Evolutionary conservation across 2,888 invertebrate species (phyloP).

Genomic region (Druceiella hillmani): DNA sequence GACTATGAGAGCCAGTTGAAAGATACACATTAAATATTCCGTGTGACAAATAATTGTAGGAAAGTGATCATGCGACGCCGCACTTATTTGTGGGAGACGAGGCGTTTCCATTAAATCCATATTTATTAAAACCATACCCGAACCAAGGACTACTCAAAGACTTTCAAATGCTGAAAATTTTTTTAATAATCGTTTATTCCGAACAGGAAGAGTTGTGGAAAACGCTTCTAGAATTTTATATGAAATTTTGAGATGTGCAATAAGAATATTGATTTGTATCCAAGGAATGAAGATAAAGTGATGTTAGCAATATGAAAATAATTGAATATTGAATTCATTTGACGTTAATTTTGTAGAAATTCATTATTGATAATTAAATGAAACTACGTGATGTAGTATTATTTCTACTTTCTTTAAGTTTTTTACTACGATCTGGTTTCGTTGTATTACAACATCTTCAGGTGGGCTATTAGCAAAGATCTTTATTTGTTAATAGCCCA

Average conservation of each 20-base stretch:
- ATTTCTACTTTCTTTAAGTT: no score
- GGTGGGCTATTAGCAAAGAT: no score
- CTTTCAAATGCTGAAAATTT: slow-evolving; percentile 21
- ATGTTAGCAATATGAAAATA: slow-evolving; percentile 23
- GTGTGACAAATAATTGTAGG: slow-evolving; percentile 21
- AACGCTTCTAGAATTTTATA: slow-evolving; percentile 23
- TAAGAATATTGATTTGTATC: slow-evolving; percentile 19
- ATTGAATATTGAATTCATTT: no score
- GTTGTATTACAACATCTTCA: no score
- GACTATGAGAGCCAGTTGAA: slow-evolving; percentile 16
- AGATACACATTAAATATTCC: slow-evolving; percentile 23
- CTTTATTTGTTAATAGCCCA: no score
- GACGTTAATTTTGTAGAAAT: no score
- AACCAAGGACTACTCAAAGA: slow-evolving; percentile 21
- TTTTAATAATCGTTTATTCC: slow-evolving; percentile 23
- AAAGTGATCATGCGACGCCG: slow-evolving; percentile 21
- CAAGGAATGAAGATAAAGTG: slow-evolving; percentile 22
- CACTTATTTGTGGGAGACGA: slow-evolving; percentile 28
- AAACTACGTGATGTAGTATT: no score
- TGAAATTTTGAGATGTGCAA: slow-evolving; percentile 20
- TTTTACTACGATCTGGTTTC: no score
- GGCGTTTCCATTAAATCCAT: slow-evolving; percentile 23
- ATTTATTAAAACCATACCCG: slow-evolving; percentile 19
- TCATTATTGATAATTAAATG: no score
- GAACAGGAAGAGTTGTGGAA: slow-evolving; percentile 21